Percentiles rank a stretch among this genome's conserved stretches.
Evolutionary conservation across 2,797 vertebrate genomes (phyloP).

Genomic region (Diplodus puntazzo): DNA sequence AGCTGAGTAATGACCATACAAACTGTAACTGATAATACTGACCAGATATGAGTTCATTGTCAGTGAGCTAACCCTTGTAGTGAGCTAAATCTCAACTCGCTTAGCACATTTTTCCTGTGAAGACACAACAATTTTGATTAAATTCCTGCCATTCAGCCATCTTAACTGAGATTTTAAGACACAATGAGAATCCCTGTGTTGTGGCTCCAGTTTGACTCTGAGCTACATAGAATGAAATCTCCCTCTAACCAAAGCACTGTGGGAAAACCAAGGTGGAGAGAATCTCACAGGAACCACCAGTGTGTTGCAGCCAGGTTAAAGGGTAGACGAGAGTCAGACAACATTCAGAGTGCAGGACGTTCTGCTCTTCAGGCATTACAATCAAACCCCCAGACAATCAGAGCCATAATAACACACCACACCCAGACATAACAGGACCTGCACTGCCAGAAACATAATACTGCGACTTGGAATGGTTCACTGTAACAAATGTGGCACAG

Average conservation of each 20-base stretch:
- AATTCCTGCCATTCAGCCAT: slow-evolving; percentile 10
- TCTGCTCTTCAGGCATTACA: slow-evolving; percentile 29
- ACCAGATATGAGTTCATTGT: neutral
- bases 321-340: slow-evolving; percentile 25
- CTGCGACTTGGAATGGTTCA: neutral
- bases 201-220: slow-evolving; percentile 23
- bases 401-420: slow-evolving; percentile 46
- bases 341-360: slow-evolving; percentile 39
- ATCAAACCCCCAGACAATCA: slow-evolving; percentile 35
- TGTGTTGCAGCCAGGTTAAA: slow-evolving; percentile 41
- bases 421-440: slow-evolving; percentile 52
- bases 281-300: slow-evolving; percentile 60
- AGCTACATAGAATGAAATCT: slow-evolving; percentile 28
- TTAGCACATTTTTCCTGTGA: neutral
- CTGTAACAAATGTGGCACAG: neutral
- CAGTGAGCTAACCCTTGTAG: neutral
- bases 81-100: neutral
- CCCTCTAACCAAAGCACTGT: slow-evolving; percentile 53
- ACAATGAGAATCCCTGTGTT: slow-evolving; percentile 16
- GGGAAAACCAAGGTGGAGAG: slow-evolving; percentile 59
- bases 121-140: neutral
- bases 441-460: slow-evolving; percentile 13
- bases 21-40: too few species aligned
- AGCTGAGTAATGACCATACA: too few species aligned
- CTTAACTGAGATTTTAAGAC: neutral